Evolutionary conservation across 2,113 vertebrate genomes (phyloP).

Genomic region (Lepisosteus oculatus): DNA sequence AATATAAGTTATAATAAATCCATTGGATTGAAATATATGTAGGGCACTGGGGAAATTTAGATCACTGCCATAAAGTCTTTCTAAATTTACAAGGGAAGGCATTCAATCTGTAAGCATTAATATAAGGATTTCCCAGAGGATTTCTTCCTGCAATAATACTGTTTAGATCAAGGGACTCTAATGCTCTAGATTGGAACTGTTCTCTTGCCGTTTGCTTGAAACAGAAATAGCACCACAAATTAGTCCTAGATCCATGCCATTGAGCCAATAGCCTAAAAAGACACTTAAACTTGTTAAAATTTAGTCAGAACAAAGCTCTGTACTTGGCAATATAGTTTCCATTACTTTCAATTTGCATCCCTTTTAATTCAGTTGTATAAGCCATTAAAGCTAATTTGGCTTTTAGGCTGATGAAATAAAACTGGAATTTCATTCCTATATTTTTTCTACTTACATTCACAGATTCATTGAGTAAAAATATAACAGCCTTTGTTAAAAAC

Average conservation of each 20-base stretch:
- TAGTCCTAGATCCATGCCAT: neutral
- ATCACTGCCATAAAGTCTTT: neutral
- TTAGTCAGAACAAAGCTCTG: neutral
- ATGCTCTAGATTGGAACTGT: neutral
- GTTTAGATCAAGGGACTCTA: conserved; percentile 5
- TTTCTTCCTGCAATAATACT: neutral
- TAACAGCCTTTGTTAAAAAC: too few species aligned
- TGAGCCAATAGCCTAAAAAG: neutral
- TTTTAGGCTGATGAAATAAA: too few species aligned
- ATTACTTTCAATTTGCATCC: too few species aligned
- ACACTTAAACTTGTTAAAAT: neutral
- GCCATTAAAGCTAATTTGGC: too few species aligned
- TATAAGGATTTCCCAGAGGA: neutral
- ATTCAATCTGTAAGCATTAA: neutral
- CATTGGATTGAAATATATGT: neutral
- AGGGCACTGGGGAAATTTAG: neutral
- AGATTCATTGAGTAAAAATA: too few species aligned
- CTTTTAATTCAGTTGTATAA: too few species aligned
- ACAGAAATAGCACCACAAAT: neutral
- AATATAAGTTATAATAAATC: neutral
- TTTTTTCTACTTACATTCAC: too few species aligned
- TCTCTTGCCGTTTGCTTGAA: neutral
- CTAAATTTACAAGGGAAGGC: neutral
- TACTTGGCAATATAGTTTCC: too few species aligned
- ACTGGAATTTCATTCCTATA: too few species aligned